Evolutionary conservation across 2,888 invertebrate genomes (phyloP), one percentile per base, ranked within the genome.

Genomic region (Galerucella nymphaeae): DNA sequence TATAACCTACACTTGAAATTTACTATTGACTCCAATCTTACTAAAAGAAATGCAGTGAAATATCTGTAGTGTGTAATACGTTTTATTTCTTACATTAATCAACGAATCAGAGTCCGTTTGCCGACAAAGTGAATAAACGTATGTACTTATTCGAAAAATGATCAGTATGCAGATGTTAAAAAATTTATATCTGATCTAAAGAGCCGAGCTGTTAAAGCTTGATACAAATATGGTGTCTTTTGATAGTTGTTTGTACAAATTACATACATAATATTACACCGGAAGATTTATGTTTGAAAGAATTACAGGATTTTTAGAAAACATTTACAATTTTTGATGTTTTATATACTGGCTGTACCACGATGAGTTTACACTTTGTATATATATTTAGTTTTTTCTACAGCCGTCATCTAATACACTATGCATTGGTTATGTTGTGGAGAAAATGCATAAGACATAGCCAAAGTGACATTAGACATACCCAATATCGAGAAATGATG

Each of bases 181-280:
- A 30, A 59, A 58, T 20, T 59, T 59, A 38, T 57, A 57, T 59
- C 59, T 41, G 59, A 59, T 59, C 59, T 59, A 59, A 59, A 59
- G 59, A 30, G 30, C 59, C 59, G 59, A 59, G 30, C 58, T 20
- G 23, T 30, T 58, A 58, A 23, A 30, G 59, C 38, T 14, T 10
- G 59, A 59, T 23, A 57, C 48, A 48, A 48, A 48, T 48, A 48
- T 48, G 48, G 48, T 48, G n/a, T 48, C 48, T 48, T 14, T 48
- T n/a, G 14, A 48, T 14, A 48, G 48, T 48, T n/a, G 48, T 14
- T 48, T 48, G 6, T 48, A 48, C 14, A 48, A 48, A 48, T 48
- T 48, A n/a, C 48, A 14, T 48, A 48, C n/a, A 14, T 14, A 48
- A 48, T n/a, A 48, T 48, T 48, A 48, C 13, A 48, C 30, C 48